These are phyloP conservation scores for Actinia equina DNA, from an alignment of 64 coral and sea anemone genomes.

Conservation along the genomic window DNA sequence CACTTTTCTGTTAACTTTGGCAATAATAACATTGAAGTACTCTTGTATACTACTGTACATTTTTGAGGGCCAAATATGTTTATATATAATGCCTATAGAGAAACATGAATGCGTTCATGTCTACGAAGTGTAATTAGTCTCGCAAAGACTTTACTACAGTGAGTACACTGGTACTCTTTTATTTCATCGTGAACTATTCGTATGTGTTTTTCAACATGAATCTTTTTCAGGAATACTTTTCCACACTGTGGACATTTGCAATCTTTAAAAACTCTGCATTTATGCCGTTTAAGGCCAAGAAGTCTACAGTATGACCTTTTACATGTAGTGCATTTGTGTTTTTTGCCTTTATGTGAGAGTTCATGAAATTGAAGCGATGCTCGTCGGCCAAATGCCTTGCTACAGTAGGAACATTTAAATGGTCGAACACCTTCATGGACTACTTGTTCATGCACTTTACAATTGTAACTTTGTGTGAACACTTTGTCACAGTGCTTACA, in stretches of 20 bases:
- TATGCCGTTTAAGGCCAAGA: background rate
- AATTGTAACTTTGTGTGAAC: background rate
- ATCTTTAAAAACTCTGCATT: background rate
- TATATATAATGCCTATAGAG: no score
- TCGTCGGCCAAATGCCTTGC: background rate
- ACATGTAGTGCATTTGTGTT: background rate
- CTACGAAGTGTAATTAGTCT: background rate
- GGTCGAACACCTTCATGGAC: background rate
- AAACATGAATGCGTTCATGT: background rate
- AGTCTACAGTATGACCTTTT: background rate
- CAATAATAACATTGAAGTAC: no score
- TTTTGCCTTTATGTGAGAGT: background rate
- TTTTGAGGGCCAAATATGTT: no score
- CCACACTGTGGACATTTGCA: background rate
- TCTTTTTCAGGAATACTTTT: background rate
- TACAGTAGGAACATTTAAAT: background rate
- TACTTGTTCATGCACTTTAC: background rate
- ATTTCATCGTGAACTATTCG: background rate
- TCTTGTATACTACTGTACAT: no score
- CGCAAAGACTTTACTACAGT: constrained; percentile 2
- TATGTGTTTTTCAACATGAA: background rate
- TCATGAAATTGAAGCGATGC: background rate
- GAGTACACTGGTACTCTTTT: constrained; percentile 10
- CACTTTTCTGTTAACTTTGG: no score
- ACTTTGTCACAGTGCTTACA: background rate